A percentile compares a stretch with the other conserved stretches of the same genome.
Evolutionary conservation across 2,797 vertebrate species (phyloP).

Genomic region (Acanthis flammea): DNA sequence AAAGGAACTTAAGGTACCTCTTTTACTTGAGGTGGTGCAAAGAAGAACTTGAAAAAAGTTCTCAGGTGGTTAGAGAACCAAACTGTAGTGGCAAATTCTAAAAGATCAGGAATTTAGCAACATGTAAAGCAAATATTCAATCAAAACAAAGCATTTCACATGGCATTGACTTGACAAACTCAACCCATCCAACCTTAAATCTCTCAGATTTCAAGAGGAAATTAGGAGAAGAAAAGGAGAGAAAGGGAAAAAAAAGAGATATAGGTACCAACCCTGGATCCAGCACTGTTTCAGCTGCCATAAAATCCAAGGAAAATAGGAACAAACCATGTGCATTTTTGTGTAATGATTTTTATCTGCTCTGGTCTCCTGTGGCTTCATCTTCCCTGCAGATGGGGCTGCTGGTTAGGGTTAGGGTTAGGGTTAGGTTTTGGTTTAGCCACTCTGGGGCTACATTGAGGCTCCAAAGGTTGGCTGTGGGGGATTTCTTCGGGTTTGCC

Average conservation of each 20-base stretch:
- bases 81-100: neutral
- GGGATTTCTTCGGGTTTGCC: neutral
- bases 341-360: neutral
- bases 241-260: neutral
- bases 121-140: neutral
- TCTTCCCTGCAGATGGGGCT: rapidly evolving
- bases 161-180: neutral
- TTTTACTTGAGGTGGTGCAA: neutral
- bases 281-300: neutral
- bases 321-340: neutral
- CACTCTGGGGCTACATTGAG: neutral
- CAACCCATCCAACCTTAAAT: too few relatives aligned
- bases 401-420: neutral
- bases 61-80: neutral
- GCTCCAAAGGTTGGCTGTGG: neutral
- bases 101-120: neutral
- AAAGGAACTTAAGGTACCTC: neutral
- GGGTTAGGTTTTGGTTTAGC: too few relatives aligned
- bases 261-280: rapidly evolving
- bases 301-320: neutral
- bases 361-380: too few relatives aligned
- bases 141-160: neutral
- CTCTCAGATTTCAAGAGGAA: neutral
- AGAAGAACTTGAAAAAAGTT: neutral
- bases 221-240: neutral